Conservation (phyloP, 2,797 vertebrate species). For the Danio aesculapii region DNA sequence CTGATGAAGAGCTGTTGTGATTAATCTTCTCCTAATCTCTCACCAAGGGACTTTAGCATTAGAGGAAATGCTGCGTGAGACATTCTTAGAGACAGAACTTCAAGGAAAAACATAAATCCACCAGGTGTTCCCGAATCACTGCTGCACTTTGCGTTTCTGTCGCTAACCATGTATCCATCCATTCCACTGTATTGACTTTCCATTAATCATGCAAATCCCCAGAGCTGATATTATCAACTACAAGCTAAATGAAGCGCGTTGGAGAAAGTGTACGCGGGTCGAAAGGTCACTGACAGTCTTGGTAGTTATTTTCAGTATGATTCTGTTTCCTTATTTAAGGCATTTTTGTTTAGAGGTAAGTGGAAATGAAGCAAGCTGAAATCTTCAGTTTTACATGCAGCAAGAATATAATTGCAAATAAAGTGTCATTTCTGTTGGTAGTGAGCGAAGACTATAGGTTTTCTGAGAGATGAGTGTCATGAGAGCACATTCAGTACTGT, state of each 20-base stretch:
- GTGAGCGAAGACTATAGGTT: background rate
- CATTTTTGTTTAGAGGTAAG: background rate
- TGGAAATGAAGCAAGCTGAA: background rate
- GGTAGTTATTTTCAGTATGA: constrained; percentile 15
- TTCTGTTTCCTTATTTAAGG: background rate
- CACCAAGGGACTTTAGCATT: constrained; percentile 25
- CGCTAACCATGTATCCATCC: constrained; percentile 2
- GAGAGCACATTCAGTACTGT: background rate
- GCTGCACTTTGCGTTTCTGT: background rate
- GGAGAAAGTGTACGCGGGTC: constrained; percentile 7
- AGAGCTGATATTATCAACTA: constrained; percentile 28
- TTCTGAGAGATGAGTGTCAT: background rate
- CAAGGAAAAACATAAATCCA: constrained; percentile 35
- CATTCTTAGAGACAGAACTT: constrained; percentile 9
- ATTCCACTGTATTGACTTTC: constrained; percentile 33
- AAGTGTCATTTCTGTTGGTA: background rate
- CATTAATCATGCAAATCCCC: constrained; percentile 35
- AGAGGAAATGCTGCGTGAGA: constrained; percentile 36
- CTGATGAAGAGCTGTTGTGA: constrained; percentile 34
- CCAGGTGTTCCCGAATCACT: constrained; percentile 18
- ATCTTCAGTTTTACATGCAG: background rate
- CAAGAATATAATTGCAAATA: background rate
- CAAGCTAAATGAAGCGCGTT: constrained; percentile 13
- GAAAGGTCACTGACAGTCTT: constrained; percentile 15
- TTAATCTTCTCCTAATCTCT: constrained; percentile 43